Evolutionary conservation across 2,797 vertebrate genomes (phyloP), one percentile per base, ranked within the genome.

Genomic region (Hipposideros larvatus): DNA sequence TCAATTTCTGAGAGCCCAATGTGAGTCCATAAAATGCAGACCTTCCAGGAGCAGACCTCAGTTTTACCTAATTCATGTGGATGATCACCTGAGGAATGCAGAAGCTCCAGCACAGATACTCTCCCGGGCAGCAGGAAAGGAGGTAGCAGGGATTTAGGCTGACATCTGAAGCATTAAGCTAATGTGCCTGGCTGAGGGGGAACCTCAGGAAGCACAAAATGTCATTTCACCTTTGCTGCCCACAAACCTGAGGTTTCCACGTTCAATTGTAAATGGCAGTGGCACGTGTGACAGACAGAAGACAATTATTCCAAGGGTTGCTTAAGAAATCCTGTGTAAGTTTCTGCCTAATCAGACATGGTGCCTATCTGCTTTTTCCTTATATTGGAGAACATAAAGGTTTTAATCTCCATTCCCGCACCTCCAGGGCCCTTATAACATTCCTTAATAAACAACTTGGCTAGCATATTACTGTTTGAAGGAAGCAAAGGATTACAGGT

Each of bases 401-500:
- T 82, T 92, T 88, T 83, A 15, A 41, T 84, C 31, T 83, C 34
- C 65, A 89, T 43, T 80, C 48, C 87, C 70, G 63, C 55, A 95
- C 51, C 41, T 92, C 74, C 61, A 84, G 75, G 79, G 88, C 63
- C 96, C 92, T 94, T 92, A 31, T 22, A 78, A 61, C 74, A 94
- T 84, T 91, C 90, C 87, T 84, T 89, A 85, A 82, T 96, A 92
- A 97, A 96, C 77, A 93, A 92, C 26, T 87, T 34, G 75, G 77
- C 95, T 88, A 95, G 95, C 78, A 31, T 90, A 89, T 90, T 93
- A 95, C 57, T 91, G 57, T 96, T 97, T 96, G 94, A 97, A 96
- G 96, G 96, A 97, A 97, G 95, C 93, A 93, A 75, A 94, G 83
- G 93, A 96, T 96, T 96, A 97, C 96, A 97, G 94, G 96, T 97